phyloP scores from a whole-genome alignment of 2,797 vertebrate genomes.

The Cynopterus sphinx region DNA sequence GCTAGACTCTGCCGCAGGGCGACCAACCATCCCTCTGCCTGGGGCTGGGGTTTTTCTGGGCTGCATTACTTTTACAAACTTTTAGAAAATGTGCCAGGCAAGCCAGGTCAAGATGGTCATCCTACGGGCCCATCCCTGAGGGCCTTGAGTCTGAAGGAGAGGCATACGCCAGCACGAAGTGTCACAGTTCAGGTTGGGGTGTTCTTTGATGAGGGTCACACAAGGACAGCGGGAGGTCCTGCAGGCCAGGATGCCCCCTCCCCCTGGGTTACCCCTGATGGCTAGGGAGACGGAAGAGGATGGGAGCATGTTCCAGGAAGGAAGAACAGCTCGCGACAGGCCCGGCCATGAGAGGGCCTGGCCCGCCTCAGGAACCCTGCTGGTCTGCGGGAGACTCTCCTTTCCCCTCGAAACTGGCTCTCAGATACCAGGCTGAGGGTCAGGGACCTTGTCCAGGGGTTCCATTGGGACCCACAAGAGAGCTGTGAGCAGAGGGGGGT shows the following conservation, averaged over 20 bases:
- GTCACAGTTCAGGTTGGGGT: too few relatives aligned
- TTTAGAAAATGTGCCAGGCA: background rate
- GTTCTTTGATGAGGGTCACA: rapidly evolving
- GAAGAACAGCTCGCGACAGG: background rate
- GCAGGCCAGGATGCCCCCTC: background rate
- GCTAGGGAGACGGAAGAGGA: too few relatives aligned
- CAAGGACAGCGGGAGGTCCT: rapidly evolving
- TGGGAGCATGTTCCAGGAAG: background rate
- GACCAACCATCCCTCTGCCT: background rate
- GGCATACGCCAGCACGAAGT: rapidly evolving
- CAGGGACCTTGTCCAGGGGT: rapidly evolving
- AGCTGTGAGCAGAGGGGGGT: background rate
- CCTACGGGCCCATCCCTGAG: rapidly evolving
- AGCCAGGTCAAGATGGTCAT: background rate
- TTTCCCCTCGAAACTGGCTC: background rate
- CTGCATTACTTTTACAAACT: background rate
- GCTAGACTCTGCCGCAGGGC: background rate
- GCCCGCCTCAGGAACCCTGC: rapidly evolving
- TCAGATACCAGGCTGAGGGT: background rate
- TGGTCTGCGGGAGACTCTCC: background rate
- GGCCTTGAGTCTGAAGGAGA: background rate
- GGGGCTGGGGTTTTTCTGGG: background rate
- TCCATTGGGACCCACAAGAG: background rate
- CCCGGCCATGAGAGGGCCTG: background rate
- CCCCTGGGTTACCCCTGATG: background rate